These are phyloP conservation scores for Tichodroma muraria DNA, from an alignment of 2,113 vertebrate species.

Conservation along the genomic window DNA sequence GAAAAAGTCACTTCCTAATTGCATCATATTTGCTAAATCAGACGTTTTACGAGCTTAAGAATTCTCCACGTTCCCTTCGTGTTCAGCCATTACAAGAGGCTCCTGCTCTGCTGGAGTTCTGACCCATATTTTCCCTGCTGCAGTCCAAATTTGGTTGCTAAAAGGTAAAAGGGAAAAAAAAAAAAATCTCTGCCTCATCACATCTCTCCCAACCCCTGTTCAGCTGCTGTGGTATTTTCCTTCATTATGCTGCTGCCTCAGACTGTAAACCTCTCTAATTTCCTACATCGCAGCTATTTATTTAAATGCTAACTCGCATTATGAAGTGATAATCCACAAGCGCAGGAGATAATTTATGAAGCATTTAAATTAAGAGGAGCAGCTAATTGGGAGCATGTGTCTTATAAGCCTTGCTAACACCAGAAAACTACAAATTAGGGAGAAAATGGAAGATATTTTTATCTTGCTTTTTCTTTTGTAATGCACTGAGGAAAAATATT, in stretches of 20 bases:
- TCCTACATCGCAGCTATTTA: slow-evolving; percentile 87
- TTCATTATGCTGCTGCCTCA: slow-evolving; percentile 74
- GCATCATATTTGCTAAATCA: slow-evolving; percentile 39
- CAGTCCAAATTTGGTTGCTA: slow-evolving; percentile 38
- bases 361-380: slow-evolving; percentile 99
- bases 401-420: slow-evolving; percentile 88
- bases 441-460: slow-evolving; percentile 62
- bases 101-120: slow-evolving; percentile 52
- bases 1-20: slow-evolving; percentile 10
- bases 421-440: slow-evolving; percentile 85
- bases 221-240: slow-evolving; percentile 72
- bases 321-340: slow-evolving; percentile 96
- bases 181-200: neutral
- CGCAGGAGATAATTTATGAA: slow-evolving; percentile 98
- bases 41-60: neutral
- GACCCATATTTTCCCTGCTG: slow-evolving; percentile 47
- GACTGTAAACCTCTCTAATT: slow-evolving; percentile 85
- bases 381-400: slow-evolving; percentile 99
- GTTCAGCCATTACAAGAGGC: slow-evolving; percentile 20
- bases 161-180: neutral
- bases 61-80: neutral
- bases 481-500: slow-evolving; percentile 37
- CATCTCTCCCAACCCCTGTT: slow-evolving; percentile 4
- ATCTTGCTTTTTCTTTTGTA: slow-evolving; percentile 53
- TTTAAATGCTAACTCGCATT: slow-evolving; percentile 97